phyloP scores from a whole-genome alignment of 2,797 vertebrate genomes.

The Allobates femoralis region DNA sequence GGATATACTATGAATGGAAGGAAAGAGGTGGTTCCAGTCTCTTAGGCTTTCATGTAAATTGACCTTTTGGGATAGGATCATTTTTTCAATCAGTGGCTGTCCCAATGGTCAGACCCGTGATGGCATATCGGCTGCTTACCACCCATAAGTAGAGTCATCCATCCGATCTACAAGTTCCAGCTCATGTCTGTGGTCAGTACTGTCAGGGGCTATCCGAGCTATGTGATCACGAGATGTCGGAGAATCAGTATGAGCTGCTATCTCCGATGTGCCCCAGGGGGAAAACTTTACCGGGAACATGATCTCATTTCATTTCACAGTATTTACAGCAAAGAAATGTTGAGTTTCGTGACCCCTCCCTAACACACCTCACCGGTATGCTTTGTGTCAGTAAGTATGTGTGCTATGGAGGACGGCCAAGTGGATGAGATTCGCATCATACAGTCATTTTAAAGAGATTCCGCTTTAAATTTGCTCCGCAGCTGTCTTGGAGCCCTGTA shows the following conservation, averaged over 20 bases:
- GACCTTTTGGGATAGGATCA: no score
- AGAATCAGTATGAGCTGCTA: conserved; percentile 24
- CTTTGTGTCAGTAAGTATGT: conserved; percentile 25
- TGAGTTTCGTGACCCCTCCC: conserved; percentile 24
- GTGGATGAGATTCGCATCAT: background rate
- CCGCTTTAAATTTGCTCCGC: background rate
- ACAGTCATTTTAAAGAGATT: background rate
- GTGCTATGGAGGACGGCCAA: conserved; percentile 20
- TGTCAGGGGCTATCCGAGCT: conserved; percentile 14
- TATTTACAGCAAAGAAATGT: conserved; percentile 44
- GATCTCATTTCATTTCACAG: conserved; percentile 46
- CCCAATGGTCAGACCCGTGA: background rate
- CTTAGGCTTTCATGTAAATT: no score
- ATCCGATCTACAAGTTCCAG: background rate
- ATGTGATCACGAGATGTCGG: conserved; percentile 24
- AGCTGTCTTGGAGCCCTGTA: background rate
- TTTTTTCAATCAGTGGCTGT: background rate
- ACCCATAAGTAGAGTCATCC: background rate
- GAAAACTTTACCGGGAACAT: conserved; percentile 10
- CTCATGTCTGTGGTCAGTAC: background rate
- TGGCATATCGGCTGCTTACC: background rate
- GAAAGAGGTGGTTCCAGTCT: no score
- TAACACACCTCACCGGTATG: conserved; percentile 28
- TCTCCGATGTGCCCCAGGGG: conserved; percentile 47
- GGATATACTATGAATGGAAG: no score